A percentile compares a stretch with the other conserved stretches of the same genome.
Evolutionary conservation across 2,797 vertebrate genomes (phyloP).

Genomic region (Sebastes itinus): DNA sequence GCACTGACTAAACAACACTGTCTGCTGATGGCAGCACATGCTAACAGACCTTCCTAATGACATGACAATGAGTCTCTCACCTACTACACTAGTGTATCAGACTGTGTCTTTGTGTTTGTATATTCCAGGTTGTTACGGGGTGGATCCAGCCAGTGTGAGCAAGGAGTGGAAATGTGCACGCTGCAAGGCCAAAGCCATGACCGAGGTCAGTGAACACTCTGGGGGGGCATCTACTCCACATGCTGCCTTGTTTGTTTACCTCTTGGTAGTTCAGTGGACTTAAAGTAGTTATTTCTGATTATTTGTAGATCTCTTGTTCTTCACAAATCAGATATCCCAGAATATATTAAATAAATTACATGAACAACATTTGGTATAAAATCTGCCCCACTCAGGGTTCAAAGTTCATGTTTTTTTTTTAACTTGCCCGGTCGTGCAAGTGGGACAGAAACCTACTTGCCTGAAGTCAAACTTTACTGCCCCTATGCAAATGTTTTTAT

Average conservation of each 20-base stretch:
- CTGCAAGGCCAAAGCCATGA: slow-evolving; percentile 89
- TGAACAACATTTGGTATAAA: neutral
- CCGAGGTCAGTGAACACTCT: slow-evolving; percentile 80
- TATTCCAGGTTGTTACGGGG: slow-evolving; percentile 91
- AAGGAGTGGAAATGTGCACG: slow-evolving; percentile 94
- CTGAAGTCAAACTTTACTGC: neutral
- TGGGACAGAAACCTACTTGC: neutral
- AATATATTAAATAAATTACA: neutral
- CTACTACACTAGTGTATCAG: neutral
- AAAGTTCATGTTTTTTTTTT: neutral
- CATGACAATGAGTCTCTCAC: neutral
- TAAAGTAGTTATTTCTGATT: neutral
- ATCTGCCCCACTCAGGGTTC: neutral
- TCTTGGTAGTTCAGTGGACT: neutral
- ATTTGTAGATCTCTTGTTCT: neutral
- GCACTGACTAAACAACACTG: neutral
- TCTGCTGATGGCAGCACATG: neutral
- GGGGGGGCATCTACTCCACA: neutral
- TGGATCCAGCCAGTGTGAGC: slow-evolving; percentile 85
- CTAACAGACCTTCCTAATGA: neutral
- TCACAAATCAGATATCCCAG: neutral
- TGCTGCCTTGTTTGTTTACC: neutral
- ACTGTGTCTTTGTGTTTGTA: slow-evolving; percentile 8
- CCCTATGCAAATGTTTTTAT: neutral
- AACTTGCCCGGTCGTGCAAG: neutral